phyloP scores from a whole-genome alignment of 2,888 invertebrate genomes.

The Campoletis raptor region DNA sequence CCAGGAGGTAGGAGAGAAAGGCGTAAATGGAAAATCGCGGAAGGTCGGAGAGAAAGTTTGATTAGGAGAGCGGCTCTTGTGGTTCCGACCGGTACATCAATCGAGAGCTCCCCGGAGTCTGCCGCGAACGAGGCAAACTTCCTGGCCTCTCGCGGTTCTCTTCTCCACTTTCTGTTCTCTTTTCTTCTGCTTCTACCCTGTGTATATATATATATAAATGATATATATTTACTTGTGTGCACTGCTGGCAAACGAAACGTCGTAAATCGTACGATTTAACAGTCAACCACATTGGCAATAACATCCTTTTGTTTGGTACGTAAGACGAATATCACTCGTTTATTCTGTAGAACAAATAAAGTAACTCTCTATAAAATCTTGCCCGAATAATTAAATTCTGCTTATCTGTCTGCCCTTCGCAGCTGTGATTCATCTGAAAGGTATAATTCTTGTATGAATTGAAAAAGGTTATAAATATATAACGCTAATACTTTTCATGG shows the following conservation, averaged over 20 bases:
- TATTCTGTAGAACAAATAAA: neutral
- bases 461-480: neutral
- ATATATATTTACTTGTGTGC: neutral
- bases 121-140: constrained; percentile 61
- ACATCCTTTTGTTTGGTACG: neutral
- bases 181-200: constrained; percentile 13
- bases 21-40: constrained; percentile 27
- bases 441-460: neutral
- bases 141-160: constrained; percentile 40
- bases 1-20: neutral
- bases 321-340: neutral
- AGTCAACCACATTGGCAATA: neutral
- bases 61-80: constrained; percentile 65
- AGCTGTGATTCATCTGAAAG: constrained; percentile 32
- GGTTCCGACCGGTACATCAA: constrained; percentile 58
- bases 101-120: constrained; percentile 65
- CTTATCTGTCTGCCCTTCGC: constrained; percentile 10
- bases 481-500: neutral
- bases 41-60: constrained; percentile 68
- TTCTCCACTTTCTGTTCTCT: constrained; percentile 5
- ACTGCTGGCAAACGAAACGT: neutral
- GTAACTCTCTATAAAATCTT: neutral
- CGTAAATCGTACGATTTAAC: neutral
- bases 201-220: neutral
- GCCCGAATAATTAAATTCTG: constrained; percentile 49